A percentile compares a stretch with the other conserved stretches of the same genome.
Evolutionary conservation across 1,140 invertebrate species (phyloP).

Genomic region (Apis florea): DNA sequence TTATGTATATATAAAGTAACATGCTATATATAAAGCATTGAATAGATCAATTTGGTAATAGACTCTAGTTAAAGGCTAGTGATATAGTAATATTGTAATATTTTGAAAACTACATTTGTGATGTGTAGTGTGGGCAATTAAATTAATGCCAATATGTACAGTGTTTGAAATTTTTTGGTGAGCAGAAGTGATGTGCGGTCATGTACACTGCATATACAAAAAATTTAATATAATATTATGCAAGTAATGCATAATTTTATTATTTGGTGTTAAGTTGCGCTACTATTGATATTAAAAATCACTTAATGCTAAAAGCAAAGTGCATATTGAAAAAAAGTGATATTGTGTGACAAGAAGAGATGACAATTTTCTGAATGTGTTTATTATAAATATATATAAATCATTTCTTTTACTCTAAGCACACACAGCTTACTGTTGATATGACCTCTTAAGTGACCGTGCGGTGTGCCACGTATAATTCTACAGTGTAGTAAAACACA

Average conservation of each 20-base stretch:
- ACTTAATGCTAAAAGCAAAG: constrained; percentile 47
- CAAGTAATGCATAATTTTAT: constrained; percentile 31
- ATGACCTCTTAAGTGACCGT: constrained; percentile 56
- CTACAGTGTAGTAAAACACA: constrained; percentile 56
- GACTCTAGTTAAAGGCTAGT: constrained; percentile 33
- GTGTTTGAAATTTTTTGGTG: constrained; percentile 51
- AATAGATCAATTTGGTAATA: constrained; percentile 39
- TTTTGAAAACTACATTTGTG: constrained; percentile 58
- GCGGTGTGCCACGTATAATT: constrained; percentile 59
- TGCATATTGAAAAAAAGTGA: constrained; percentile 58
- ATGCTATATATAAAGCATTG: constrained; percentile 28
- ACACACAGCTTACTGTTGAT: constrained; percentile 37
- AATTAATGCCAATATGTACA: constrained; percentile 52
- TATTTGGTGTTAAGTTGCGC: constrained; percentile 42
- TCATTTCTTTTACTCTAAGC: constrained; percentile 42
- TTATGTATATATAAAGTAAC: constrained; percentile 31
- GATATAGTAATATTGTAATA: constrained; percentile 50
- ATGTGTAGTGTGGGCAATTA: constrained; percentile 61
- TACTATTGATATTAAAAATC: constrained; percentile 45
- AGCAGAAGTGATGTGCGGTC: constrained; percentile 54
- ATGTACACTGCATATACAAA: constrained; percentile 37
- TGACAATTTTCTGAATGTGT: constrained; percentile 41
- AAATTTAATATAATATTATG: constrained; percentile 32
- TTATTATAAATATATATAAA: constrained; percentile 15
- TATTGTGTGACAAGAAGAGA: constrained; percentile 57